Percentiles rank a stretch among this genome's conserved stretches.
Conservation (phyloP, 2,113 vertebrate genomes). For the Lepus americanus region DNA sequence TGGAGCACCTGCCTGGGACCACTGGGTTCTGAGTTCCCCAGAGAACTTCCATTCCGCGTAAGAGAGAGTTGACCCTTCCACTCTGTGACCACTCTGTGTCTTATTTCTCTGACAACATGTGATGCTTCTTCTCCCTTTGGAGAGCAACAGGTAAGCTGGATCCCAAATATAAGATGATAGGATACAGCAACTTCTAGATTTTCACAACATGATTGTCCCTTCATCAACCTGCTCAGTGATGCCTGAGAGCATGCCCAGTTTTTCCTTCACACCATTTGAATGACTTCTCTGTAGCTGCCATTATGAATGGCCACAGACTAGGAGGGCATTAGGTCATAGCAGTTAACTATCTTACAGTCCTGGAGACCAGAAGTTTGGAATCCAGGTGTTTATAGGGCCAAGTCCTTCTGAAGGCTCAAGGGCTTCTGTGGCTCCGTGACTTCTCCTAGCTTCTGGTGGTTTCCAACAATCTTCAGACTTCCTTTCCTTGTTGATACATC, state of each 20-base stretch:
- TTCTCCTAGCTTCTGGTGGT: too few species aligned
- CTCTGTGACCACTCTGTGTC: background rate
- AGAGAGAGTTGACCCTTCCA: background rate
- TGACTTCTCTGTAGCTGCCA: background rate
- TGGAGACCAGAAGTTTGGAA: background rate
- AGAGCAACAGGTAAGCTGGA: background rate
- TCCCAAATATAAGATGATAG: background rate
- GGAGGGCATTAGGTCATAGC: background rate
- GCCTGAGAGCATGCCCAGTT: background rate
- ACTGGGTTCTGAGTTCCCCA: background rate
- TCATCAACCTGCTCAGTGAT: background rate
- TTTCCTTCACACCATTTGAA: background rate
- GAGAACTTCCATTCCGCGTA: background rate
- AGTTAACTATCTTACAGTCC: background rate
- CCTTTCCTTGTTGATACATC: background rate
- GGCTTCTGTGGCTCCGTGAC: background rate
- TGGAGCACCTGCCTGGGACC: background rate
- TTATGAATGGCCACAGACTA: background rate
- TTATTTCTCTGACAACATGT: background rate
- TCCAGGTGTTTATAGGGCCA: background rate
- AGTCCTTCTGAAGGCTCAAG: background rate
- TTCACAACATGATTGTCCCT: background rate
- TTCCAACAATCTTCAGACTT: background rate
- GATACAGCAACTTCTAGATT: background rate
- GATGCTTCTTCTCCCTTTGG: background rate